Percentiles rank a stretch among this genome's conserved stretches.
Evolutionary conservation across 1,140 invertebrate species (phyloP).

Genomic region (Venustaconcha ellipsiformis): DNA sequence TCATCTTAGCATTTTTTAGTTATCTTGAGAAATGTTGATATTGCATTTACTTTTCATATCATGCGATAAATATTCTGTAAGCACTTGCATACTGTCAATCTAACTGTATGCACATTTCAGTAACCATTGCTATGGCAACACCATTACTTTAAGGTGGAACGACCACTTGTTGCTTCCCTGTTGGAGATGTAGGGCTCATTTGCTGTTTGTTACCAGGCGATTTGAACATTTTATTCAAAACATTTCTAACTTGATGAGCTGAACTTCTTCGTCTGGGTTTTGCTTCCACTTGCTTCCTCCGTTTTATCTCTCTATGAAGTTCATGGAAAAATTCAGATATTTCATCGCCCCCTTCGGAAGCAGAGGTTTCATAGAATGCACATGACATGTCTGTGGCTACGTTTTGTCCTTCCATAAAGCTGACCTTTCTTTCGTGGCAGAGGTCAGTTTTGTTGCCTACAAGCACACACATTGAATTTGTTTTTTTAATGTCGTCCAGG

Average conservation of each 20-base stretch:
- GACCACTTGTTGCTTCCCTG: too few relatives aligned
- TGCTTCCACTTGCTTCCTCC: conserved; percentile 59
- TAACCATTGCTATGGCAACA: too few relatives aligned
- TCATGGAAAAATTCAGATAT: conserved; percentile 63
- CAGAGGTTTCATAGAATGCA: conserved; percentile 87
- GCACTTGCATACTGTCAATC: too few relatives aligned
- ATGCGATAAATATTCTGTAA: too few relatives aligned
- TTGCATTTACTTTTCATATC: too few relatives aligned
- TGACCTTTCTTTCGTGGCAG: conserved; percentile 90
- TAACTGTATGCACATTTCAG: too few relatives aligned
- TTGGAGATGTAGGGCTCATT: too few relatives aligned
- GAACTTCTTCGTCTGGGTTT: conserved; percentile 65
- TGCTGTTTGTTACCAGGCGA: conserved; percentile 9
- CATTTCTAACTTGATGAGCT: conserved; percentile 64
- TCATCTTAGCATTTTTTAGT: too few relatives aligned
- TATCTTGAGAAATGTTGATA: too few relatives aligned
- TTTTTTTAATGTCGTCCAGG: conserved; percentile 78
- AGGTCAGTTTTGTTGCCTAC: conserved; percentile 94
- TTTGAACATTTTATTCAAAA: conserved; percentile 64
- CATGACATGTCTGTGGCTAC: conserved; percentile 82
- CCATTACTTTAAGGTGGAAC: too few relatives aligned
- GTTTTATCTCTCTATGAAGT: conserved; percentile 63
- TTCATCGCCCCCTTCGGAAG: conserved; percentile 81
- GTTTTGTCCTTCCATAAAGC: conserved; percentile 83
- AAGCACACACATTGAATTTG: conserved; percentile 74